Percentiles rank a stretch among this genome's conserved stretches.
Evolutionary conservation across 1,140 invertebrate genomes (phyloP).

Genomic region (Bombus huntii): DNA sequence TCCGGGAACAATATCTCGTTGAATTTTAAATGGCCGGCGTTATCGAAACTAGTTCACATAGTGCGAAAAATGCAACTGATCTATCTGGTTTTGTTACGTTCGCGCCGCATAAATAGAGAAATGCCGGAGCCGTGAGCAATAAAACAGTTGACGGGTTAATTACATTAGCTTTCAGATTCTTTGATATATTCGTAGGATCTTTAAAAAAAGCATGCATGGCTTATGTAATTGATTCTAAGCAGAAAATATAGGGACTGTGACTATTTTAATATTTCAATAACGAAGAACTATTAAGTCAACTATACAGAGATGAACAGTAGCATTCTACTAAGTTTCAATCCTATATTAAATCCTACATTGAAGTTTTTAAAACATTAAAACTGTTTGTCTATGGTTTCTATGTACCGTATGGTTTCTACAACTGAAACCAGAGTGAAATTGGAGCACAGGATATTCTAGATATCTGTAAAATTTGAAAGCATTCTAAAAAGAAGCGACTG

Average conservation of each 20-base stretch:
- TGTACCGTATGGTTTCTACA: too few relatives aligned
- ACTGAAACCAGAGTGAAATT: neutral
- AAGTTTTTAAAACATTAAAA: neutral
- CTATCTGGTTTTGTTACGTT: slow-evolving; percentile 27
- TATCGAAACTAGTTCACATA: slow-evolving; percentile 31
- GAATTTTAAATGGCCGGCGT: slow-evolving; percentile 22
- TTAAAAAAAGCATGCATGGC: neutral
- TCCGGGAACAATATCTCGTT: slow-evolving; percentile 28
- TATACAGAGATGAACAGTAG: neutral
- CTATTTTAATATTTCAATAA: too few relatives aligned
- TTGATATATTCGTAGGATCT: neutral
- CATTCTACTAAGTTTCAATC: neutral
- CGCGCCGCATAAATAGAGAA: slow-evolving; percentile 6
- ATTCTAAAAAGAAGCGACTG: neutral
- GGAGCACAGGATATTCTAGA: too few relatives aligned
- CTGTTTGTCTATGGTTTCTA: too few relatives aligned
- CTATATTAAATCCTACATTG: neutral
- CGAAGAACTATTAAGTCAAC: too few relatives aligned
- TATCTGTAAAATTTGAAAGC: neutral
- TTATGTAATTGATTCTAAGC: neutral
- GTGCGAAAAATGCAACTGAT: slow-evolving; percentile 18
- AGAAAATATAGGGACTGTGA: neutral
- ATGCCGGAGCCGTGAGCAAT: neutral
- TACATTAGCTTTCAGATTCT: neutral
- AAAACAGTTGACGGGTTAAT: slow-evolving; percentile 25